These are phyloP conservation scores for Acronicta psi DNA, from an alignment of 2,888 invertebrate genomes.

Conservation along the genomic window DNA sequence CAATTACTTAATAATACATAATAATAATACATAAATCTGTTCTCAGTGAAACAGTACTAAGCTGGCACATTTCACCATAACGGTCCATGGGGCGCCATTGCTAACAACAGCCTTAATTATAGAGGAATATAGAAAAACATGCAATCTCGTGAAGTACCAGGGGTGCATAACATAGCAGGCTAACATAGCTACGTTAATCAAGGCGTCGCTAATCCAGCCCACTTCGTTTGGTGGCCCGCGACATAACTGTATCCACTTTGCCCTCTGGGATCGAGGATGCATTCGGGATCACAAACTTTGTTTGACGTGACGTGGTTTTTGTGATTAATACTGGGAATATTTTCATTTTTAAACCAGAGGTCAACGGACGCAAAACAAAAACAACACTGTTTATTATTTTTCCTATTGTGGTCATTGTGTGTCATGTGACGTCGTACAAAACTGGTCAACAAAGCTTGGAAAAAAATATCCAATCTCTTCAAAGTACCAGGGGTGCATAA, in stretches of 20 bases:
- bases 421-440: conserved; percentile 1
- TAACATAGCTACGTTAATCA: conserved; percentile 53
- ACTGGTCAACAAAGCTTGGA: conserved; percentile 8
- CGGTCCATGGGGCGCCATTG: conserved; percentile 15
- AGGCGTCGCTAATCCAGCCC: conserved; percentile 52
- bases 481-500: conserved; percentile 82
- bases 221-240: conserved; percentile 44
- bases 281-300: conserved; percentile 46
- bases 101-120: conserved; percentile 27
- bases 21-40: too few species aligned
- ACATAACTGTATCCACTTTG: conserved; percentile 49
- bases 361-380: conserved; percentile 23
- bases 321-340: conserved; percentile 42
- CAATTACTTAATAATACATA: too few species aligned
- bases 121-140: conserved; percentile 41
- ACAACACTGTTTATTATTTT: conserved; percentile 7
- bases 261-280: conserved; percentile 41
- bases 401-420: conserved; percentile 4
- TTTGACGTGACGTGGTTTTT: conserved; percentile 19
- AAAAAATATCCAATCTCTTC: conserved; percentile 49
- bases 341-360: conserved; percentile 33
- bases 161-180: conserved; percentile 58
- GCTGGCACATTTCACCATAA: neutral
- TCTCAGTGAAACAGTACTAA: too few species aligned
- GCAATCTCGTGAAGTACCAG: conserved; percentile 47